phyloP scores from a whole-genome alignment of 2,888 invertebrate species.

The Heliconius hortense region DNA sequence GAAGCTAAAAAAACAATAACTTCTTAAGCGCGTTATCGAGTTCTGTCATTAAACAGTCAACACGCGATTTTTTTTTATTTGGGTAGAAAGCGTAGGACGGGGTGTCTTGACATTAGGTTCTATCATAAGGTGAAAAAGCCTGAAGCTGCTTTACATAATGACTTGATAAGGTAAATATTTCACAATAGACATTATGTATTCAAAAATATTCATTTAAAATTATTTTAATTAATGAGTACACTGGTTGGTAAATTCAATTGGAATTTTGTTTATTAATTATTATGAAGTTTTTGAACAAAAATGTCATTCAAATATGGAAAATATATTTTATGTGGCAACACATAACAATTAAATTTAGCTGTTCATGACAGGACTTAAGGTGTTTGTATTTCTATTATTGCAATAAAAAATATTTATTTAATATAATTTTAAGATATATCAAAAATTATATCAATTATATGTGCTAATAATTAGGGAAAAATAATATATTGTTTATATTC shows the following conservation, averaged over 20 bases:
- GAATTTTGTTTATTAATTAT: background rate
- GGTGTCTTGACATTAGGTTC: background rate
- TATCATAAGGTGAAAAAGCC: background rate
- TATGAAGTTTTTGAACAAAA: background rate
- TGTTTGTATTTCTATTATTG: background rate
- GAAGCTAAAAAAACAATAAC: background rate
- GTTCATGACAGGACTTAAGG: background rate
- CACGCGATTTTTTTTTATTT: background rate
- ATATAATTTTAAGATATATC: too few relatives aligned
- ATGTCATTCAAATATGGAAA: background rate
- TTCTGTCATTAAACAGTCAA: background rate
- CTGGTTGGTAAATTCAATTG: background rate
- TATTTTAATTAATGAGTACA: background rate
- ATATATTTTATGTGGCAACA: background rate
- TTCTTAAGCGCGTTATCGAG: background rate
- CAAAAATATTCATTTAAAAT: background rate
- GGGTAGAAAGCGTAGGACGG: background rate
- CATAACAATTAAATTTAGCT: background rate
- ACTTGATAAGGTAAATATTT: background rate
- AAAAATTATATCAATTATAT: too few relatives aligned
- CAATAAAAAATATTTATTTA: background rate
- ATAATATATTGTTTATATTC: too few relatives aligned
- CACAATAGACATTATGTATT: too few relatives aligned
- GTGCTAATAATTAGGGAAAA: too few relatives aligned
- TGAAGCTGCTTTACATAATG: background rate